A percentile compares a stretch with the other conserved stretches of the same genome.
Conservation (phyloP, 2,888 invertebrate species). For the Tetragnatha montana region DNA sequence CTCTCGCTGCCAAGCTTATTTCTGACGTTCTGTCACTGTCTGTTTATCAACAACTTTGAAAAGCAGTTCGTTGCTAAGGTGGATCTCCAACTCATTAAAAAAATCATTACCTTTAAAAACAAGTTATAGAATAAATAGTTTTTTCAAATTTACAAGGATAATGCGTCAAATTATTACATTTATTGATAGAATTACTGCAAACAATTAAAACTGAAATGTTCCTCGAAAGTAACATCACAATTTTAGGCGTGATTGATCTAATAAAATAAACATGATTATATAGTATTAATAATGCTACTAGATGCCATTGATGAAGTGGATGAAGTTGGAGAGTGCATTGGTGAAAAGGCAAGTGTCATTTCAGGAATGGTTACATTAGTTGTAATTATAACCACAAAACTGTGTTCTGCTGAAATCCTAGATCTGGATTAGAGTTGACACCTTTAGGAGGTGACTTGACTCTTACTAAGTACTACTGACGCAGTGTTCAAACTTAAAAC, state of each 20-base stretch:
- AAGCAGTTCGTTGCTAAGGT: not conserved
- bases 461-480: too few species aligned
- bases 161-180: not conserved
- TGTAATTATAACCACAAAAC: too few species aligned
- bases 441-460: too few species aligned
- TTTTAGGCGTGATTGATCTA: not conserved
- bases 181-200: too few species aligned
- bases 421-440: too few species aligned
- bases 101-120: not conserved
- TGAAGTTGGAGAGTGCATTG: slow-evolving; percentile 22
- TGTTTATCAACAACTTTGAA: slow-evolving; percentile 15
- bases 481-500: too few species aligned
- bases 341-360: slow-evolving; percentile 29
- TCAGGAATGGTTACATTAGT: too few species aligned
- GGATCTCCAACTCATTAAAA: not conserved
- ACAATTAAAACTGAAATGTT: not conserved
- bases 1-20: too few species aligned
- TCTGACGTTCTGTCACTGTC: too few species aligned
- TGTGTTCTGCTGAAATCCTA: too few species aligned
- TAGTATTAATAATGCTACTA: slow-evolving; percentile 10
- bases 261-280: not conserved
- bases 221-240: not conserved
- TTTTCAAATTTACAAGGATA: not conserved
- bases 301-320: slow-evolving; percentile 62
- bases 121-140: not conserved